phyloP scores from a whole-genome alignment of 2,888 invertebrate species.

The Thalpophila matura region DNA sequence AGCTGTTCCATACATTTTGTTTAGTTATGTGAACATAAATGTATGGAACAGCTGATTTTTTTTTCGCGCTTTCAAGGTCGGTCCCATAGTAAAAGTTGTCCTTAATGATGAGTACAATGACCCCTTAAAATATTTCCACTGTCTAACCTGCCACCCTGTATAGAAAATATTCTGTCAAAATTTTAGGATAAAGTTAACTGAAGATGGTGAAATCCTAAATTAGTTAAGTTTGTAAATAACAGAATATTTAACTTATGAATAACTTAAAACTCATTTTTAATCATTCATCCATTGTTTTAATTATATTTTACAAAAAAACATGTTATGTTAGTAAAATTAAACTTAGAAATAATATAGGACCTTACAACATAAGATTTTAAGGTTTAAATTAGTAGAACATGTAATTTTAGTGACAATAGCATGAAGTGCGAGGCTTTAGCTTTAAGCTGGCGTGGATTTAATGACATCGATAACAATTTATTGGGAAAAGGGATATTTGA shows the following conservation, averaged over 20 bases:
- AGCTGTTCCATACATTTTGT: no score
- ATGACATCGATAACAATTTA: conserved; percentile 22
- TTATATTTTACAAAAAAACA: conserved; percentile 18
- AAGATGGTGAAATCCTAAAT: no score
- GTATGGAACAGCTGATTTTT: no score
- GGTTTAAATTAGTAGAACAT: conserved; percentile 17
- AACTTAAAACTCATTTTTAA: neutral
- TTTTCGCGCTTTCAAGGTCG: no score
- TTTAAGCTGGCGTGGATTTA: conserved; percentile 71
- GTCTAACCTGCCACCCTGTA: no score
- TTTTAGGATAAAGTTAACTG: no score
- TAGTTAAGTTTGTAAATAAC: no score
- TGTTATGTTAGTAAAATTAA: conserved; percentile 25
- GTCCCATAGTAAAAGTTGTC: no score
- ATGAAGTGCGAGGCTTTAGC: conserved; percentile 64
- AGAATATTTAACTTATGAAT: conserved; percentile 30
- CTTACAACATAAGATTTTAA: conserved; percentile 22
- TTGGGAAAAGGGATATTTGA: conserved; percentile 2
- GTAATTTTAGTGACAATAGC: conserved; percentile 58
- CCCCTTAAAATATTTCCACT: no score
- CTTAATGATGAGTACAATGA: no score
- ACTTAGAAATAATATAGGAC: conserved; percentile 42
- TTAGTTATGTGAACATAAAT: no score
- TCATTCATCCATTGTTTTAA: neutral
- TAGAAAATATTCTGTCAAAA: no score